These are phyloP conservation scores for Neofelis nebulosa DNA, from an alignment of 2,113 vertebrate genomes.

Conservation along the genomic window DNA sequence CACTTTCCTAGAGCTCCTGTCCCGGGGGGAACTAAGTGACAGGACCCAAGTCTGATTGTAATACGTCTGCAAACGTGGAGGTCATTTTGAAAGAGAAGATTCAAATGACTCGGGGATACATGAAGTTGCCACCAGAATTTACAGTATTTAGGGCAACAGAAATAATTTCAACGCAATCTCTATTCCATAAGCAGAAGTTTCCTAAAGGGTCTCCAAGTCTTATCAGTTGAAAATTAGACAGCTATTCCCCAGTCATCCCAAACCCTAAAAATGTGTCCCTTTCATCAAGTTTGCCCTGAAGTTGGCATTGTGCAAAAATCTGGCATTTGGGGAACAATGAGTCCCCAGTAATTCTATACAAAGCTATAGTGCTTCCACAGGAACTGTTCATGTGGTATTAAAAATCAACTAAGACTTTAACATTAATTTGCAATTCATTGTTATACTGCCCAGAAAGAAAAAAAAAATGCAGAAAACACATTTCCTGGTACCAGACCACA, in stretches of 20 bases:
- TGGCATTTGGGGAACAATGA: background rate
- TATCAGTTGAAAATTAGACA: background rate
- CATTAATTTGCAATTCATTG: slow-evolving; percentile 26
- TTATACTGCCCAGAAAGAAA: background rate
- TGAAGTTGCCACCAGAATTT: background rate
- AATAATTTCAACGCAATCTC: background rate
- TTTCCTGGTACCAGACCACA: background rate
- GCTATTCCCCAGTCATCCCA: background rate
- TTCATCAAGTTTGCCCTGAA: background rate
- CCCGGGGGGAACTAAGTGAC: background rate
- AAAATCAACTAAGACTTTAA: background rate
- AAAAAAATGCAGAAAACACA: background rate
- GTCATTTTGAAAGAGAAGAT: background rate
- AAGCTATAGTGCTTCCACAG: background rate
- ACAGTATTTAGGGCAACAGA: background rate
- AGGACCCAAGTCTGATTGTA: background rate
- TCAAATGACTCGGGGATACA: background rate
- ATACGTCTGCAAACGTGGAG: background rate
- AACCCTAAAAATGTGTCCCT: background rate
- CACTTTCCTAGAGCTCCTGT: background rate
- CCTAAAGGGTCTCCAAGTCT: background rate
- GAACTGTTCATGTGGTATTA: background rate
- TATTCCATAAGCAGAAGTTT: background rate
- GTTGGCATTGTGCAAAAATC: background rate
- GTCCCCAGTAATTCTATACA: background rate